Evolutionary conservation across 2,113 vertebrate species (phyloP).

Genomic region (Trematomus loennbergii): DNA sequence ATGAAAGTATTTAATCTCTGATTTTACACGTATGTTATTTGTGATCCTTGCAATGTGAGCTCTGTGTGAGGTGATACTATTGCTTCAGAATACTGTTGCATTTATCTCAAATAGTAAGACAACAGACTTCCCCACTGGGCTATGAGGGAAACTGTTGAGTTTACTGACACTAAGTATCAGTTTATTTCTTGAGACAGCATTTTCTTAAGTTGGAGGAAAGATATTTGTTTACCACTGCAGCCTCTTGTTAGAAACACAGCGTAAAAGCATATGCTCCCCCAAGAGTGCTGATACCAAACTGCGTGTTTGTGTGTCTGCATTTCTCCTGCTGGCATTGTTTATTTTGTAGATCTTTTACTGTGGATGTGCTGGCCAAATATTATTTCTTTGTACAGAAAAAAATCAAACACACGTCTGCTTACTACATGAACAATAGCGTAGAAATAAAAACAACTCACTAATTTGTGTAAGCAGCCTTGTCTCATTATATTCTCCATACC

Average conservation of each 20-base stretch:
- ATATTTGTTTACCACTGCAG: constrained; percentile 5
- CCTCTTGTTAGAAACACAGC: constrained; percentile 11
- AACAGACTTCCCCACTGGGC: no score
- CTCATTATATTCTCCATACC: constrained; percentile 12
- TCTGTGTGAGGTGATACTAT: neutral
- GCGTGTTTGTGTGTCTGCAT: neutral
- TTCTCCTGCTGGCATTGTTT: constrained; percentile 38
- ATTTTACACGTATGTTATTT: neutral
- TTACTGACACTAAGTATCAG: neutral
- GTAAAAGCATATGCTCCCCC: constrained; percentile 15
- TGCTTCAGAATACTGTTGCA: neutral
- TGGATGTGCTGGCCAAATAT: constrained; percentile 5
- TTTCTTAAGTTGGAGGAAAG: neutral
- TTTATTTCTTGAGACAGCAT: neutral
- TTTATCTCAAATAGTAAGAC: no score
- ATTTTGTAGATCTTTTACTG: constrained; percentile 23
- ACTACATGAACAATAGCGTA: constrained; percentile 16
- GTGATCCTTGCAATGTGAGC: neutral
- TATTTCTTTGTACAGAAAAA: constrained; percentile 18
- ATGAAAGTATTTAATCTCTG: no score
- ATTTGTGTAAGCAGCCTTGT: constrained; percentile 9
- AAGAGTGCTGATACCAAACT: constrained; percentile 14
- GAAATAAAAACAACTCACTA: neutral
- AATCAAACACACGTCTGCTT: constrained; percentile 30
- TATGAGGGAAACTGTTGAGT: neutral